phyloP scores from a whole-genome alignment of 2,888 invertebrate species.

The Labia minor region DNA sequence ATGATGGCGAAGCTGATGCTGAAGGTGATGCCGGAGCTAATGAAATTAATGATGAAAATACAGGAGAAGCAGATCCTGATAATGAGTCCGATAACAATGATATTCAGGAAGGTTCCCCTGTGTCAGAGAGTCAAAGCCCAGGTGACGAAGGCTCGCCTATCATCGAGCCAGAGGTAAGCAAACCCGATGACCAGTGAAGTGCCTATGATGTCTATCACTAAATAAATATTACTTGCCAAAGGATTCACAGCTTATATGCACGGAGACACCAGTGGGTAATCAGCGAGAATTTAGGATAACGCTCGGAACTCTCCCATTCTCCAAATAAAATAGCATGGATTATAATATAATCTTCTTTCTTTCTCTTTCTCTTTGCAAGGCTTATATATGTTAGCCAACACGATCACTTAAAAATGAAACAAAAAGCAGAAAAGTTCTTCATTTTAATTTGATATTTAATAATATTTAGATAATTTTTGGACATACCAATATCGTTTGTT shows the following conservation, averaged over 20 bases:
- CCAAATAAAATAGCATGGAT: background rate
- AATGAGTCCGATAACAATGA: background rate
- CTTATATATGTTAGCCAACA: background rate
- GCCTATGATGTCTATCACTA: background rate
- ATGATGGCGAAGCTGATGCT: slow-evolving; percentile 25
- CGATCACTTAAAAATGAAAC: too few species aligned
- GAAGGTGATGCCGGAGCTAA: slow-evolving; percentile 23
- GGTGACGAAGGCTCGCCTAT: background rate
- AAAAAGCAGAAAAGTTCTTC: too few species aligned
- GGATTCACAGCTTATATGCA: background rate
- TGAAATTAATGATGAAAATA: slow-evolving; percentile 27
- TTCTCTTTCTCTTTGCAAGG: background rate
- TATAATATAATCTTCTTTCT: too few species aligned
- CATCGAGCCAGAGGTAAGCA: background rate
- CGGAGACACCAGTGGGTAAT: background rate
- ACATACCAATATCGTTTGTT: too few species aligned
- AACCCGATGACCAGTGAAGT: background rate
- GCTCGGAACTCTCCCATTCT: background rate
- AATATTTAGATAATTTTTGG: too few species aligned
- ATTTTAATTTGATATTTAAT: too few species aligned
- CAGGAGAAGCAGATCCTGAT: slow-evolving; percentile 17
- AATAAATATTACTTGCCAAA: background rate
- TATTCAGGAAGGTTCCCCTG: background rate
- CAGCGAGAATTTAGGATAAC: background rate
- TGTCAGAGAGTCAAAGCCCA: background rate